phyloP scores from a whole-genome alignment of 2,797 vertebrate species.

The Etheostoma nigrum region DNA sequence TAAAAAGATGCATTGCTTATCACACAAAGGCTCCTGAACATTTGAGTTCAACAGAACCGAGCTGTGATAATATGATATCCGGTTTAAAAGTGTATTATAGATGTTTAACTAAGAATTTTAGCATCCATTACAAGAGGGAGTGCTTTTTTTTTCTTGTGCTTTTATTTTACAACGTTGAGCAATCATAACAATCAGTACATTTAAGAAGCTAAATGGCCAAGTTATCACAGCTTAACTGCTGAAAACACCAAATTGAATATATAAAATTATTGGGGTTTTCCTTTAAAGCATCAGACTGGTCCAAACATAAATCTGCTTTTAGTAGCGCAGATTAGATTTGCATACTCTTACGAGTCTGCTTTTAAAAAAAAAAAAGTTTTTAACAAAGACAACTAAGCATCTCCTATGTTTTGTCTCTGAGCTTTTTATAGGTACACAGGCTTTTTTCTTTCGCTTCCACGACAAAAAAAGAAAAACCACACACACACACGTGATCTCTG shows the following conservation, averaged over 20 bases:
- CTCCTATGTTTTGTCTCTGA: conserved; percentile 10
- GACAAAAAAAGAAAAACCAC: neutral
- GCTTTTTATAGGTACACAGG: conserved; percentile 25
- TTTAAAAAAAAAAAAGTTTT: neutral
- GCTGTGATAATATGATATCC: neutral
- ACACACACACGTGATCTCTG: conserved; percentile 6
- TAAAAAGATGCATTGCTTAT: conserved; percentile 37
- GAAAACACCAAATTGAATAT: neutral
- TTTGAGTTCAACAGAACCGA: neutral
- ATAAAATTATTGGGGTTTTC: conserved; percentile 7
- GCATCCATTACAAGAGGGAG: neutral
- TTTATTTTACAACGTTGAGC: neutral
- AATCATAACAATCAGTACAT: neutral
- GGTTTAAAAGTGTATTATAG: neutral
- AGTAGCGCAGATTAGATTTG: conserved; percentile 31
- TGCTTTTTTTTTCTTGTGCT: neutral
- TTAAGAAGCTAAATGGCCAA: neutral
- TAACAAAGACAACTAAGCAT: neutral
- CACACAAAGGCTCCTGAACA: neutral
- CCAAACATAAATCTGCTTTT: conserved; percentile 21
- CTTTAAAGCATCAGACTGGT: conserved; percentile 10
- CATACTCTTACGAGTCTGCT: neutral
- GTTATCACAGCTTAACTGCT: neutral
- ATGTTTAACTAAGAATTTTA: neutral
- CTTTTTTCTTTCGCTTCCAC: neutral